Percentiles rank a stretch among this genome's conserved stretches.
Conservation (phyloP, 2,888 invertebrate genomes). For the Euphydryas editha region DNA sequence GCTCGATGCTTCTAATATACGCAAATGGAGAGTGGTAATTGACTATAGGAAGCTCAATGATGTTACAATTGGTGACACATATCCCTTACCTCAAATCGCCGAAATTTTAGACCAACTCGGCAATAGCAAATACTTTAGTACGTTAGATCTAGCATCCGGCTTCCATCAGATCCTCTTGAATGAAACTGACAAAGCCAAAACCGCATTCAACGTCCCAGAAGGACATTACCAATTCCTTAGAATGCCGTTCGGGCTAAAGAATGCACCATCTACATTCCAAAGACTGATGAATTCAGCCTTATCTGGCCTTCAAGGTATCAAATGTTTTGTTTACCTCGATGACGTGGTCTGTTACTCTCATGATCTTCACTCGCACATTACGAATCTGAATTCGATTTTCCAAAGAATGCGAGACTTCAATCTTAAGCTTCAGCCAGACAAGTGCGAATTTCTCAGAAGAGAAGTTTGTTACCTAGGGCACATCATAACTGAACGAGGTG, state of each 20-base stretch:
- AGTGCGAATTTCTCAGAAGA: neutral
- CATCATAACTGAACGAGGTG: slow-evolving; percentile 46
- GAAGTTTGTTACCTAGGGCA: slow-evolving; percentile 41
- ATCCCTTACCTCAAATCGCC: slow-evolving; percentile 43
- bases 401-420: neutral
- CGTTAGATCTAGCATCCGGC: too few species aligned
- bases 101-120: slow-evolving; percentile 43
- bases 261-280: slow-evolving; percentile 8
- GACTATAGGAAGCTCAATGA: slow-evolving; percentile 40
- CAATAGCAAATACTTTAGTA: slow-evolving; percentile 38
- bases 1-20: too few species aligned
- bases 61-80: slow-evolving; percentile 39
- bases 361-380: neutral
- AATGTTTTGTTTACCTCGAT: neutral
- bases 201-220: too few species aligned
- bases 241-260: neutral
- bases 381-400: neutral
- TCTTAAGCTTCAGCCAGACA: neutral
- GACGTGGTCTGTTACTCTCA: neutral
- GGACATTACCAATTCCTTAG: neutral
- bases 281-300: neutral
- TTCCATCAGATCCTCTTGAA: too few species aligned
- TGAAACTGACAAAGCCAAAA: too few species aligned
- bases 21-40: slow-evolving; percentile 40
- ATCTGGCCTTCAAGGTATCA: neutral